Evolutionary conservation across 2,888 invertebrate species (phyloP).

Genomic region (Oscheius sp.): DNA sequence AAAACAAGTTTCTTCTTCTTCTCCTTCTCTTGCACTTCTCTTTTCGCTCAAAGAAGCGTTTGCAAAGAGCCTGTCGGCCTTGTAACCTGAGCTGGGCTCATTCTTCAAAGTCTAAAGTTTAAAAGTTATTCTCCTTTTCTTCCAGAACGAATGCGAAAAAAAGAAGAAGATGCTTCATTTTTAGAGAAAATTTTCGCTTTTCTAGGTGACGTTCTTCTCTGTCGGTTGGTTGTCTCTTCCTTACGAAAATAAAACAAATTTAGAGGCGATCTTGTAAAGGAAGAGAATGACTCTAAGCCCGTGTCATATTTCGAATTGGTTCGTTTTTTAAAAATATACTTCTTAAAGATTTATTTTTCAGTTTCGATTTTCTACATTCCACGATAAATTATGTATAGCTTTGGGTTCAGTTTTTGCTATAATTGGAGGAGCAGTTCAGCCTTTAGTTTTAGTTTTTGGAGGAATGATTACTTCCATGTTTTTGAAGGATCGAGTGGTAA

Average conservation of each 20-base stretch:
- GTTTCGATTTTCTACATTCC: constrained; percentile 20
- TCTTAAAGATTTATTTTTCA: neutral
- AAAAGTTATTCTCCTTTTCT: no score
- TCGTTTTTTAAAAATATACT: neutral
- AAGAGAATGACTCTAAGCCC: constrained; percentile 4
- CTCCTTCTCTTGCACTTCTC: no score
- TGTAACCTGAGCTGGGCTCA: no score
- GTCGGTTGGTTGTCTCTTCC: neutral
- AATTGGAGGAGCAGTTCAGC: constrained; percentile 43
- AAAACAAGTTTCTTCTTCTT: no score
- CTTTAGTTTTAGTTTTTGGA: constrained; percentile 44
- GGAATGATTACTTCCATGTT: constrained; percentile 46
- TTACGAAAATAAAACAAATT: neutral
- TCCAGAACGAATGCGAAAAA: constrained; percentile 10
- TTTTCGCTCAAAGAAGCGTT: no score
- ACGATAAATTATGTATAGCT: constrained; percentile 17
- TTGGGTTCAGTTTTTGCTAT: constrained; percentile 41
- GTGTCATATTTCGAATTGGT: constrained; percentile 12
- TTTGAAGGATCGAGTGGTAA: constrained; percentile 27
- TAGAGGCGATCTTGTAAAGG: constrained; percentile 15
- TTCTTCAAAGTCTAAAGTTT: no score
- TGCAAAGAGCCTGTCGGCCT: no score
- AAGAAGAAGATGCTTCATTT: no score
- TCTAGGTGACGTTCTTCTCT: neutral
- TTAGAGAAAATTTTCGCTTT: neutral